Evolutionary conservation across 2,888 invertebrate species (phyloP), one percentile per base, ranked within the genome.

Genomic region (Hyposoter didymator): DNA sequence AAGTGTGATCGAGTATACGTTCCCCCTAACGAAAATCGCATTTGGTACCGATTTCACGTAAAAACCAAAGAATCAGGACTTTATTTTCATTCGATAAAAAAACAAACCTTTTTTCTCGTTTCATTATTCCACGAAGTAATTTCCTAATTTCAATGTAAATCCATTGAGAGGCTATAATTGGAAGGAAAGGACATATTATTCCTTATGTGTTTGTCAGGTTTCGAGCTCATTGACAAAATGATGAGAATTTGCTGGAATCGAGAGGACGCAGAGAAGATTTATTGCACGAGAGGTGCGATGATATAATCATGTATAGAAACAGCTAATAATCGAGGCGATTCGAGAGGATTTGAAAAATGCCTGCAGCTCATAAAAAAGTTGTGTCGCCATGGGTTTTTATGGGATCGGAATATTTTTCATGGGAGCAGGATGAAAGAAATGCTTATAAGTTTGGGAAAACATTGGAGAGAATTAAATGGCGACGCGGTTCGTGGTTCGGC

Each of bases 391-490:
- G 28, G 0, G 5, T 12, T 19, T 28, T 59, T 10, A 55, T 59
- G 22, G 55, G 4, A 22, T 55, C 2, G 22, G 22, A 22, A 55
- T 55, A 35, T 39, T 39, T 39, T 8, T 39, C 39, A 39, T 39
- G 39, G 39, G 0, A 39, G 39, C 4, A 39, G 7, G 8, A 39
- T 7, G 8, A 10, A 59, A 59, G 55, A 59, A 55, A 59, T 59
- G 14, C 55, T 59, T 59, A 5, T 22, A 14, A 12, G 55, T 22
- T 59, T 28, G 55, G 2, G 12, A 28, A 5, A 12, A 59, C 55
- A 59, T 59, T 22, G 22, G 28, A 12, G 55, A 59, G 55, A 59
- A 59, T 59, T 12, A 59, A 59, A 28, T 28, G 55, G 55, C 55
- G 28, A 10, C 1, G 22, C 3, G 28, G 19, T 55, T 55, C 28